These are phyloP conservation scores for Synergus japonicus DNA, from an alignment of 2,888 invertebrate genomes.

Conservation along the genomic window DNA sequence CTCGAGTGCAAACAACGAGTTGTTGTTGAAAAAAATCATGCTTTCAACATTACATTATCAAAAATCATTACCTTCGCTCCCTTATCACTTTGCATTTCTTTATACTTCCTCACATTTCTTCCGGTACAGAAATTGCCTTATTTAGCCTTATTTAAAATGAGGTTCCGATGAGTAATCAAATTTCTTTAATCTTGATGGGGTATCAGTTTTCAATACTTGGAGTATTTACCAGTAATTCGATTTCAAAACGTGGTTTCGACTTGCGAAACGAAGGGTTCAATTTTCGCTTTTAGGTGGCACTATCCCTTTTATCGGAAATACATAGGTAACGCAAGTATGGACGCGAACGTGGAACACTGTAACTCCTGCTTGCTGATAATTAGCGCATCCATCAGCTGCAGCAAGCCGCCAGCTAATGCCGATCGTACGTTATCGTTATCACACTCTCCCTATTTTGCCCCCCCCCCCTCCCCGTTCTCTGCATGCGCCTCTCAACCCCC, in stretches of 20 bases:
- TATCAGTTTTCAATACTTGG: too few species aligned
- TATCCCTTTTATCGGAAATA: conserved; percentile 62
- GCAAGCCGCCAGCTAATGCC: conserved; percentile 77
- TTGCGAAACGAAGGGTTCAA: conserved; percentile 19
- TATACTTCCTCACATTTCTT: background rate
- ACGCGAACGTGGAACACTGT: conserved; percentile 72
- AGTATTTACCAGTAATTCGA: background rate
- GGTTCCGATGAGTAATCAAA: too few species aligned
- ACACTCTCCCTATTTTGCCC: conserved; percentile 75
- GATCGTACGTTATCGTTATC: conserved; percentile 78
- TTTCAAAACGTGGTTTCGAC: background rate
- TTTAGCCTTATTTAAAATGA: too few species aligned
- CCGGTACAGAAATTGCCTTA: background rate
- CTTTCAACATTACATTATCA: background rate
- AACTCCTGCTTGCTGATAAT: conserved; percentile 78
- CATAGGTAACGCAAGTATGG: conserved; percentile 63
- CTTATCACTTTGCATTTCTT: background rate
- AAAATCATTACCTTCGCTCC: background rate
- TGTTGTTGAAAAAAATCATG: conserved; percentile 26
- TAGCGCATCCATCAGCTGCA: conserved; percentile 77
- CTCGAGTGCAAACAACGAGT: background rate
- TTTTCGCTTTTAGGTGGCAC: conserved; percentile 40
- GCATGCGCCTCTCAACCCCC: conserved; percentile 44
- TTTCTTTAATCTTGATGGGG: too few species aligned
- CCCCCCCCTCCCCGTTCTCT: conserved; percentile 42